Percentiles rank a stretch among this genome's conserved stretches.
These are phyloP conservation scores for Terebella lapidaria DNA, from an alignment of 2,888 invertebrate species.

Conservation along the genomic window DNA sequence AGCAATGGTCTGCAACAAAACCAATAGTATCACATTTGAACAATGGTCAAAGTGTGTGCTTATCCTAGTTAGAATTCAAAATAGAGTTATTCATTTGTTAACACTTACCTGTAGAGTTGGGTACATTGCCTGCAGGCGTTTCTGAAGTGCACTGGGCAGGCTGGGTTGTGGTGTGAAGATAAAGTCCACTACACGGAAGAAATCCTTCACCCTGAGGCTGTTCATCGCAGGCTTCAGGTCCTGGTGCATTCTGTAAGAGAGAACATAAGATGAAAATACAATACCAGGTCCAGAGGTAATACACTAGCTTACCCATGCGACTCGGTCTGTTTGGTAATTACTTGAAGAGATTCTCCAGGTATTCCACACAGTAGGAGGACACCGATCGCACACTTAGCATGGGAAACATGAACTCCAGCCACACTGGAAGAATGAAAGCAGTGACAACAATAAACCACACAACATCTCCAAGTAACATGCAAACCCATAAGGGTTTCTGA, in stretches of 20 bases:
- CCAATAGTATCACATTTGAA: no score
- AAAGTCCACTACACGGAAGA: slow-evolving; percentile 48
- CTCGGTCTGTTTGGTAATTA: no score
- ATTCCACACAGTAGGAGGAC: slow-evolving; percentile 48
- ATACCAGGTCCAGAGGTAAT: background rate
- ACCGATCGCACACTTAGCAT: slow-evolving; percentile 41
- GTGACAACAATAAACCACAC: no score
- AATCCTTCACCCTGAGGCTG: slow-evolving; percentile 44
- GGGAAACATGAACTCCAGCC: slow-evolving; percentile 53
- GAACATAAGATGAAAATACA: background rate
- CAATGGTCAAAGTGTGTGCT: no score
- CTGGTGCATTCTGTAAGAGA: slow-evolving; percentile 31
- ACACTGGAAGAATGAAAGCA: slow-evolving; percentile 38
- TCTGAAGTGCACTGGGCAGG: slow-evolving; percentile 38
- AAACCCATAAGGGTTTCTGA: no score
- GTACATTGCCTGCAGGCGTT: slow-evolving; percentile 43
- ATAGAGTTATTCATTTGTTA: no score
- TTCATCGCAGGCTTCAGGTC: slow-evolving; percentile 32
- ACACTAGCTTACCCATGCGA: no score
- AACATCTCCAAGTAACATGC: no score
- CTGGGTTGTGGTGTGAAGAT: slow-evolving; percentile 36
- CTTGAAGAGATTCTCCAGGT: slow-evolving; percentile 48
- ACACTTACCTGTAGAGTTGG: slow-evolving; percentile 48
- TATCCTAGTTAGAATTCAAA: no score
- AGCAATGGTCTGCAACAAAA: background rate